Base-by-base conservation (phyloP, 2,888 invertebrate species). In the Amiota communis region DNA sequence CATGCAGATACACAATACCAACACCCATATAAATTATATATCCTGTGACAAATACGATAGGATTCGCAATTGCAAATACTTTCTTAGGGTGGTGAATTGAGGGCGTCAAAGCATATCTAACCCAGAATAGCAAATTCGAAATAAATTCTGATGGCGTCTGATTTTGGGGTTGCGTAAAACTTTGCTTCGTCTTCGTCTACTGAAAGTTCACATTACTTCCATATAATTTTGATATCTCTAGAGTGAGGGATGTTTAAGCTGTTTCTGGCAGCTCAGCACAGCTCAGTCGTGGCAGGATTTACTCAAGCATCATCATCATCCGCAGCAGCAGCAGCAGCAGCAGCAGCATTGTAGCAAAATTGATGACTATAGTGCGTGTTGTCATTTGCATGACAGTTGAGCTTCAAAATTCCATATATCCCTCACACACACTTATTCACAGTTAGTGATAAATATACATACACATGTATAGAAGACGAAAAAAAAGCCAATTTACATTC, bases 331-430 rank as follows among this genome's bases (percentile, higher is more conserved):
- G 63, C 72, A 59, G 71, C 73, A 68, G 36, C 67, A 23, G 23
- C 51, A 68, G 53, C 67, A 68, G 51, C 67, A 68, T 68, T 68
- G 67, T 53, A 20, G 36, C 36, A 76, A 81, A 86, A 86, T 86
- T 86, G 84, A 86, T 86, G 83, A 83, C 79, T 81, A 75, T 81
- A 80, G 81, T 80, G 85, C 86, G 84, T 86, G 86, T 81, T 86
- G 85, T 84, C 84, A 85, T 86, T 84, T 82, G 78, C 79, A 78
- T 81, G 84, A 81, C 84, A 84, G 80, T 79, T 78, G 80, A 72
- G 79, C 79, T 78, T 80, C 82, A 78, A 75, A 48, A 59, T 59
- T 65, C 20, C 51, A 65, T 72, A 65, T 48, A 70, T n/a, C 51
- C 67, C 63, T 49, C 51, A 61, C 70, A 23, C 20, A 70, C 64